Conservation (phyloP, 2,797 vertebrate genomes). For the Urocyon cinereoargenteus region DNA sequence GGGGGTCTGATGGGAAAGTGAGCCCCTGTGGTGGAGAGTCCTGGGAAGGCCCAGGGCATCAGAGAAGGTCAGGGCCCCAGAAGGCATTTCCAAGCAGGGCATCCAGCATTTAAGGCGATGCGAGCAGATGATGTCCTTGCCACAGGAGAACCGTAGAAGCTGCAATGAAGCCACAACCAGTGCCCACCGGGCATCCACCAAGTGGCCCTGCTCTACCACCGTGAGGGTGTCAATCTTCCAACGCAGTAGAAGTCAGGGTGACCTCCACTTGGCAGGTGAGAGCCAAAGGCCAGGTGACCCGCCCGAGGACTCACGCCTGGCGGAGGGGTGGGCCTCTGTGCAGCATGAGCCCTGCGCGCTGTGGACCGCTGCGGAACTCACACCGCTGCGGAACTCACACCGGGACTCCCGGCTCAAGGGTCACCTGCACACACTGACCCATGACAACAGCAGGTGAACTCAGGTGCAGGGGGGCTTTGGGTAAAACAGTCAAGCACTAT, state of each 20-base stretch:
- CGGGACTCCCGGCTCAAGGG: not conserved
- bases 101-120: not conserved
- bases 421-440: not conserved
- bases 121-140: fast-evolving
- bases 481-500: too few relatives aligned
- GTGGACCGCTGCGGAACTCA: not conserved
- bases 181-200: not conserved
- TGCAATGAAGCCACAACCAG: not conserved
- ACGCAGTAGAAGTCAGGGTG: not conserved
- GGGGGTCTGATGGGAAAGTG: too few relatives aligned
- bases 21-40: not conserved
- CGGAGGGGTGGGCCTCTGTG: not conserved
- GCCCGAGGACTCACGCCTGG: not conserved
- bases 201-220: not conserved
- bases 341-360: not conserved
- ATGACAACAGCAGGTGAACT: not conserved
- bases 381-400: not conserved
- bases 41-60: too few relatives aligned
- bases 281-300: not conserved
- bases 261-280: not conserved
- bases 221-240: not conserved
- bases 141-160: not conserved
- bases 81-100: not conserved
- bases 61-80: not conserved
- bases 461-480: not conserved